A percentile compares a stretch with the other conserved stretches of the same genome.
Conservation (phyloP, 2,888 invertebrate genomes). For the Brenthis ino region DNA sequence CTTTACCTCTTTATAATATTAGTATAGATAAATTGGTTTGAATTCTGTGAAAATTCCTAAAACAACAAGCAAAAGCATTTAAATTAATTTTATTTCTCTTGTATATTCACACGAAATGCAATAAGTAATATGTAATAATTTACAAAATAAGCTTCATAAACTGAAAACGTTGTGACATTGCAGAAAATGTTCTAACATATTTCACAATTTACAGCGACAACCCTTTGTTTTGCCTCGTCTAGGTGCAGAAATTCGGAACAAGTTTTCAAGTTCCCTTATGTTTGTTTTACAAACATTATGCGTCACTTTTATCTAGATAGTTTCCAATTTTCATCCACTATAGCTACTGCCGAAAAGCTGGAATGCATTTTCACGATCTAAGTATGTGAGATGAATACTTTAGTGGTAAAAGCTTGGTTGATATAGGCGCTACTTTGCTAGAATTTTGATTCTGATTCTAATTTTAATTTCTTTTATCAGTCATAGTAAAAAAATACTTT, state of each 20-base stretch:
- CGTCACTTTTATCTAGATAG: constrained; percentile 14
- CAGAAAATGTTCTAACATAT: constrained; percentile 22
- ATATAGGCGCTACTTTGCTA: not conserved
- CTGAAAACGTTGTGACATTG: not conserved
- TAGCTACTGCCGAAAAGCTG: not conserved
- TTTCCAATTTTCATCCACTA: constrained; percentile 4
- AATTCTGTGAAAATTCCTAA: no score
- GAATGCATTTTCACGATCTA: not conserved
- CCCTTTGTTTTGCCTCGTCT: constrained; percentile 20
- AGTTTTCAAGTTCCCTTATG: constrained; percentile 15
- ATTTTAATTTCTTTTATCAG: no score
- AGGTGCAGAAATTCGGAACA: constrained; percentile 24
- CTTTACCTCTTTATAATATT: no score
- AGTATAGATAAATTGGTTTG: no score
- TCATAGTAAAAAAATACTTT: no score
- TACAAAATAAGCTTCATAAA: constrained; percentile 12
- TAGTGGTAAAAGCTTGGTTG: not conserved
- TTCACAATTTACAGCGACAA: constrained; percentile 28
- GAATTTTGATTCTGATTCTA: not conserved
- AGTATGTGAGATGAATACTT: constrained; percentile 7
- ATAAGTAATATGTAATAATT: not conserved
- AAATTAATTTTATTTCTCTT: no score
- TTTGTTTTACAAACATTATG: constrained; percentile 15
- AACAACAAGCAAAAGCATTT: no score
- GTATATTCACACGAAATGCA: not conserved